Conservation (phyloP, 2,797 vertebrate species). For the Australoheros facetus region DNA sequence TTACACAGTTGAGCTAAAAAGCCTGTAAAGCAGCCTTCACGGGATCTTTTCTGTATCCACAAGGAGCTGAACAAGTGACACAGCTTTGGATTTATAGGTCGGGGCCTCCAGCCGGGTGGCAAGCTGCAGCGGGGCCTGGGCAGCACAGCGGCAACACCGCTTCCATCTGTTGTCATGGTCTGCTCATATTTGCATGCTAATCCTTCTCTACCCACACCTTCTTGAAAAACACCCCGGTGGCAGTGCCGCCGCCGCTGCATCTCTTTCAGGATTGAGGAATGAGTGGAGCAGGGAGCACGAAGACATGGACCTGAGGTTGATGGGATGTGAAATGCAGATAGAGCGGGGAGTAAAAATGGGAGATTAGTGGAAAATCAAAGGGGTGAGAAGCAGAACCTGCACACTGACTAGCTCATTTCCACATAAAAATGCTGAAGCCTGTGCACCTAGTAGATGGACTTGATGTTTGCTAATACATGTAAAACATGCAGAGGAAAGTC, state of each 20-base stretch:
- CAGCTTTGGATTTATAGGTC: constrained; percentile 74
- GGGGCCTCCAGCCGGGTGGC: constrained; percentile 71
- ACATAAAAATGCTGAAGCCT: constrained; percentile 23
- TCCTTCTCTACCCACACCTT: constrained; percentile 66
- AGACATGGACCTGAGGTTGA: constrained; percentile 48
- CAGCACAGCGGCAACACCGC: constrained; percentile 55
- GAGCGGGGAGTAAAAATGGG: constrained; percentile 33
- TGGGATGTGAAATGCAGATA: constrained; percentile 64
- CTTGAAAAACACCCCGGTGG: constrained; percentile 48
- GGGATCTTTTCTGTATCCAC: constrained; percentile 51
- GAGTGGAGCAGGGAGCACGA: constrained; percentile 47
- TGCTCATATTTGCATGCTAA: constrained; percentile 73
- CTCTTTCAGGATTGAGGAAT: constrained; percentile 61
- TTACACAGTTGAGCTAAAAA: constrained; percentile 52
- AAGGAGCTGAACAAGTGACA: constrained; percentile 65
- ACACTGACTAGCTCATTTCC: constrained; percentile 27
- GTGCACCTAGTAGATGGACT: background rate
- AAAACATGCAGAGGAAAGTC: constrained; percentile 37
- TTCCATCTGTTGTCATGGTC: constrained; percentile 81
- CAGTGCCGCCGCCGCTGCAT: constrained; percentile 16
- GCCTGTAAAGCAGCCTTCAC: constrained; percentile 41
- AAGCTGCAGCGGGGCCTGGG: constrained; percentile 68
- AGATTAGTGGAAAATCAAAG: constrained; percentile 51
- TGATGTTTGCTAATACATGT: constrained; percentile 45
- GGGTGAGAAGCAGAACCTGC: constrained; percentile 29